phyloP scores from a whole-genome alignment of 2,888 invertebrate genomes.

The Lordiphosa andalusiaca region DNA sequence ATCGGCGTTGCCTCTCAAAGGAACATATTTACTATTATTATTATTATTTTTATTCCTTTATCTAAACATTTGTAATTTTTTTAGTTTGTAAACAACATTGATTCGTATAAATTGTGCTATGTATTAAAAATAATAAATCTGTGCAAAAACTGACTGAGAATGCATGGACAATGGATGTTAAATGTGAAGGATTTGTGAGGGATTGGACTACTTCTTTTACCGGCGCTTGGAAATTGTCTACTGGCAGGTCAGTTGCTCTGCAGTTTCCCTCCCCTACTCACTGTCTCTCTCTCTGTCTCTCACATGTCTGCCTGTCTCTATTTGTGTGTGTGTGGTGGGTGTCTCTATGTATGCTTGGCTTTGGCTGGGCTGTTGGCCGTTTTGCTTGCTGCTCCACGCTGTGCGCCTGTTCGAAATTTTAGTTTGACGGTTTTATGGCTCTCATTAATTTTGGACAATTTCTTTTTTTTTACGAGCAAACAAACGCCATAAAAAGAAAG shows the following conservation, averaged over 20 bases:
- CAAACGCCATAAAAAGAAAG: slow-evolving; percentile 67
- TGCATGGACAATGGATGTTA: no score
- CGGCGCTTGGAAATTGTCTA: no score
- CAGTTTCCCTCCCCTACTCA: slow-evolving; percentile 11
- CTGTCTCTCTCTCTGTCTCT: slow-evolving; percentile 1
- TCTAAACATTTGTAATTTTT: slow-evolving; percentile 12
- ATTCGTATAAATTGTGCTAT: slow-evolving; percentile 9
- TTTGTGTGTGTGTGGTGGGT: slow-evolving; percentile 18
- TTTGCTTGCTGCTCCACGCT: slow-evolving; percentile 38
- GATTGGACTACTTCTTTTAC: no score
- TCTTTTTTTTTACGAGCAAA: slow-evolving; percentile 67
- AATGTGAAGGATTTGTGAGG: no score
- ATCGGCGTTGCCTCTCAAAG: slow-evolving; percentile 71
- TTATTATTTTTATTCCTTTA: neutral
- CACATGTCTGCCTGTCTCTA: slow-evolving; percentile 12
- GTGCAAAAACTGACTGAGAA: slow-evolving; percentile 21
- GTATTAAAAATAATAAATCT: slow-evolving; percentile 28
- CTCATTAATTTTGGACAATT: slow-evolving; percentile 76
- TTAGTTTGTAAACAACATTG: slow-evolving; percentile 19
- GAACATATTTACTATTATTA: neutral
- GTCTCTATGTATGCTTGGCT: slow-evolving; percentile 11
- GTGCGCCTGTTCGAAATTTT: slow-evolving; percentile 78
- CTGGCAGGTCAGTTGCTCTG: slow-evolving; percentile 58
- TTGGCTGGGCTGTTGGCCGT: slow-evolving; percentile 7
- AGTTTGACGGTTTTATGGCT: slow-evolving; percentile 80